A percentile compares a stretch with the other conserved stretches of the same genome.
phyloP scores from a whole-genome alignment of 2,888 invertebrate genomes.

The Halictus ligatus region DNA sequence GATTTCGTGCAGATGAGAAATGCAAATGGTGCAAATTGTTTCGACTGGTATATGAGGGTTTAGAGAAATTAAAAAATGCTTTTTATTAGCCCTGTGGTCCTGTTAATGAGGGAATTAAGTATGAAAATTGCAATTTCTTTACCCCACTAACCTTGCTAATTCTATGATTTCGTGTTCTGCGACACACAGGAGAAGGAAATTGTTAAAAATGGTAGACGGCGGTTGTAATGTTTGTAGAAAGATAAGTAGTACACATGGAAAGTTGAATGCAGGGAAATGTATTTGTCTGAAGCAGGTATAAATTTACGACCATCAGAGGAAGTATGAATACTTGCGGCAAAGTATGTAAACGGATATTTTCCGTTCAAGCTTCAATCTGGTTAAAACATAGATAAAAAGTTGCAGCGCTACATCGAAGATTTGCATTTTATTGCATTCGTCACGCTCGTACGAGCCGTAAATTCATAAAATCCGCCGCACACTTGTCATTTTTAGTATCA shows the following conservation, averaged over 20 bases:
- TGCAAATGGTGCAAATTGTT: too few species aligned
- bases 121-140: too few species aligned
- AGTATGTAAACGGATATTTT: background rate
- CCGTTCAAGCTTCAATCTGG: background rate
- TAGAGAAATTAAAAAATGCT: too few species aligned
- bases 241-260: background rate
- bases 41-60: too few species aligned
- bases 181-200: background rate
- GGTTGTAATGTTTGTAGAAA: background rate
- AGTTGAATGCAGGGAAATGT: background rate
- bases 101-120: too few species aligned
- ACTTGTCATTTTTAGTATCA: background rate
- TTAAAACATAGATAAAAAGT: background rate
- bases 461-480: background rate
- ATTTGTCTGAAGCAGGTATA: background rate
- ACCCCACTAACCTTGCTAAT: too few species aligned
- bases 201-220: background rate
- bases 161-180: too few species aligned
- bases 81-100: too few species aligned
- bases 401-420: background rate
- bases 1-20: too few species aligned
- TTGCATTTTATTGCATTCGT: conserved; percentile 9
- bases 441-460: background rate
- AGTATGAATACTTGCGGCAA: background rate
- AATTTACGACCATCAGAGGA: background rate